phyloP scores from a whole-genome alignment of 2,888 invertebrate species.

The Xylota segnis region DNA sequence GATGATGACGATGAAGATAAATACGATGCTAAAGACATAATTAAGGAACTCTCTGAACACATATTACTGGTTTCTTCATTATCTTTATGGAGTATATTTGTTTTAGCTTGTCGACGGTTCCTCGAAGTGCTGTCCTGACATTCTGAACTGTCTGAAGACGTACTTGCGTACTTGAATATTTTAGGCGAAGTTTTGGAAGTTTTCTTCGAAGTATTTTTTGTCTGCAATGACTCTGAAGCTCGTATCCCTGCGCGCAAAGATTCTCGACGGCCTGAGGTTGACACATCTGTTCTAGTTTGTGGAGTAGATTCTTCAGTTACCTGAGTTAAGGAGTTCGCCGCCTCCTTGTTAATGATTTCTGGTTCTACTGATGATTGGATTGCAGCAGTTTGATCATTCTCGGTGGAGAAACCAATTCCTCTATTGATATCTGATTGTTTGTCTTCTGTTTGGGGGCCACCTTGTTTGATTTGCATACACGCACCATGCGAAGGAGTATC shows the following conservation, averaged over 20 bases:
- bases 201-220: constrained; percentile 10
- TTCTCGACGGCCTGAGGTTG: constrained; percentile 41
- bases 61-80: constrained; percentile 59
- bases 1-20: constrained; percentile 26
- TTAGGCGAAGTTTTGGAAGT: constrained; percentile 1
- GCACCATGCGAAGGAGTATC: neutral
- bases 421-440: neutral
- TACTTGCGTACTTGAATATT: constrained; percentile 6
- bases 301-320: constrained; percentile 11
- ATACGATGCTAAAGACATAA: constrained; percentile 33
- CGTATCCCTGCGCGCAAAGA: constrained; percentile 23
- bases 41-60: constrained; percentile 57
- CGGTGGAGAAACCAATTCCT: too few relatives aligned
- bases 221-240: neutral
- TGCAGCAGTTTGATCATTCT: neutral
- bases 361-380: neutral
- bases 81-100: constrained; percentile 1
- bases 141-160: constrained; percentile 53
- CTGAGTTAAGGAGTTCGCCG: neutral
- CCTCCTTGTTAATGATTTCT: neutral
- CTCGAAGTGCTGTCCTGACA: constrained; percentile 11
- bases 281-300: constrained; percentile 16
- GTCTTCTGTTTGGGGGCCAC: neutral
- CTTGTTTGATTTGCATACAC: neutral
- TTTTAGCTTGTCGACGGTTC: neutral